Percentiles rank a stretch among this genome's conserved stretches.
Conservation (phyloP, 2,113 vertebrate genomes). For the Oncorhynchus clarkii region DNA sequence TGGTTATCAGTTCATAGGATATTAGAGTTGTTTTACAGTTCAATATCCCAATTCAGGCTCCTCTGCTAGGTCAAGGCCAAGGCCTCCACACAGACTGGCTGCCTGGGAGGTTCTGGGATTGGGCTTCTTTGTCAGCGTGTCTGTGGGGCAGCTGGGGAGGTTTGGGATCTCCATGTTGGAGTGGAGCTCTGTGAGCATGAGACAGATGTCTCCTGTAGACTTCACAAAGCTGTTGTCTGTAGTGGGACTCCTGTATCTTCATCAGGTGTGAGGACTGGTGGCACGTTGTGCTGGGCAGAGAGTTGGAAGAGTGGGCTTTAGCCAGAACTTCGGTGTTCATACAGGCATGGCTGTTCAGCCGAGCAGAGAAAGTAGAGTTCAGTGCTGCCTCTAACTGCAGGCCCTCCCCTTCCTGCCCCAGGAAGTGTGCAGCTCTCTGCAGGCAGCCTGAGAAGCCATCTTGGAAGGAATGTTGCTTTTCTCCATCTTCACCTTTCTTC, state of each 20-base stretch:
- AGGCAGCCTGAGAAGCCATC: constrained; percentile 68
- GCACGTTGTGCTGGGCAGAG: neutral
- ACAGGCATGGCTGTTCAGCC: constrained; percentile 2
- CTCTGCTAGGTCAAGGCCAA: constrained; percentile 43
- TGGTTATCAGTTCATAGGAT: neutral
- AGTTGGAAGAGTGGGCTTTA: constrained; percentile 17
- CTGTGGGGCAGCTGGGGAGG: constrained; percentile 8
- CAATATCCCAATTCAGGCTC: neutral
- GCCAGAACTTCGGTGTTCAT: neutral
- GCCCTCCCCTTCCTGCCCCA: constrained; percentile 51
- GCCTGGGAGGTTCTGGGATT: constrained; percentile 11
- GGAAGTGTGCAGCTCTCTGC: constrained; percentile 55
- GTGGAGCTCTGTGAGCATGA: constrained; percentile 3
- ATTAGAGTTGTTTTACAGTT: constrained; percentile 7
- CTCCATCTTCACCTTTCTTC: constrained; percentile 2
- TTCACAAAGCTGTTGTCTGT: neutral
- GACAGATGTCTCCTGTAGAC: neutral
- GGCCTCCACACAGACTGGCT: constrained; percentile 56
- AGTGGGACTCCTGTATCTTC: constrained; percentile 25
- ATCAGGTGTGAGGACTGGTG: constrained; percentile 1
- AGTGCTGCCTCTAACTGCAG: constrained; percentile 35
- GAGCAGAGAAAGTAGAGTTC: constrained; percentile 12
- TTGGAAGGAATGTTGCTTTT: constrained; percentile 20
- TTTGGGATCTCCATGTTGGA: constrained; percentile 5
- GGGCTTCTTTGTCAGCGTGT: constrained; percentile 19